phyloP scores from a whole-genome alignment of 2,797 vertebrate genomes.

The Hapalemur alaotrensis region DNA sequence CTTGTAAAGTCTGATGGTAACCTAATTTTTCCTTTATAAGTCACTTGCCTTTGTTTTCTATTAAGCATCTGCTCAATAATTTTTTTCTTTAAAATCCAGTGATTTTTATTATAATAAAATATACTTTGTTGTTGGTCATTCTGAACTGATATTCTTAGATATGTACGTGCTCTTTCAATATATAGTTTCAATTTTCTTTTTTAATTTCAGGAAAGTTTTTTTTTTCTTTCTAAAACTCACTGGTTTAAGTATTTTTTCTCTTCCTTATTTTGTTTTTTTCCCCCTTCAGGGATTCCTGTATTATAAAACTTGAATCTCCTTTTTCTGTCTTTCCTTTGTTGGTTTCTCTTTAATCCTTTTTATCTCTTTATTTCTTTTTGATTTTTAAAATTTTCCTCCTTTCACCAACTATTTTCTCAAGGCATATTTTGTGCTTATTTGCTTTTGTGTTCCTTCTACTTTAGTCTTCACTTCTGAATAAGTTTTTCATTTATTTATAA shows the following conservation, averaged over 20 bases:
- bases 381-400: background rate
- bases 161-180: background rate
- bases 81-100: background rate
- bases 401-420: background rate
- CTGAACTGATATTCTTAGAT: background rate
- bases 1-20: background rate
- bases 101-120: background rate
- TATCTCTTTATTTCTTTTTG: background rate
- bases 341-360: background rate
- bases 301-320: background rate
- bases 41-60: background rate
- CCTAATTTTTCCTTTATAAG: background rate
- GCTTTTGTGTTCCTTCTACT: background rate
- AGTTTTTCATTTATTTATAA: constrained; percentile 60
- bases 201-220: background rate
- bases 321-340: background rate
- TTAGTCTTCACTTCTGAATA: constrained; percentile 3
- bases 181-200: background rate
- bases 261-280: background rate
- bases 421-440: background rate
- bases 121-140: background rate
- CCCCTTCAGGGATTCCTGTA: background rate
- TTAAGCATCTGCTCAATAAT: background rate
- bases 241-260: background rate
- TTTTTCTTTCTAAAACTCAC: background rate